These are phyloP conservation scores for Mythimna vitellina DNA, from an alignment of 2,888 invertebrate genomes.

Conservation along the genomic window DNA sequence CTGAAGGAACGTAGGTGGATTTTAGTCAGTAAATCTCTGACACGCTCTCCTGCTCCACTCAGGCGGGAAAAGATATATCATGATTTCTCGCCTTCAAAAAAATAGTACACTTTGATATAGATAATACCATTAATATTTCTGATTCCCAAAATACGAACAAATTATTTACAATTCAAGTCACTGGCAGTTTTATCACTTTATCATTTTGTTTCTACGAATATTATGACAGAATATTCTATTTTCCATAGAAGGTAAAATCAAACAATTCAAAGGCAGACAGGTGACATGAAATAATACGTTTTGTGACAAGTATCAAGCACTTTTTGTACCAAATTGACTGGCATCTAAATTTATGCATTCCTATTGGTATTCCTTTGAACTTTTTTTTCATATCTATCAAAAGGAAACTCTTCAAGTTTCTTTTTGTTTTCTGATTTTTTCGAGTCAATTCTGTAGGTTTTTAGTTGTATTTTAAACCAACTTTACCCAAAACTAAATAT, in stretches of 20 bases:
- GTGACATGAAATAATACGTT: background rate
- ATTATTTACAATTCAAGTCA: background rate
- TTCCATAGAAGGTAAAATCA: background rate
- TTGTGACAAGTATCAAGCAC: conserved; percentile 17
- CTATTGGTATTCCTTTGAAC: background rate
- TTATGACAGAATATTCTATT: background rate
- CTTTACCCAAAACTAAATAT: too few relatives aligned
- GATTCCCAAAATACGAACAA: background rate
- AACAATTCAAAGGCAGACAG: conserved; percentile 2
- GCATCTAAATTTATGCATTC: background rate
- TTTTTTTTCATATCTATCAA: background rate
- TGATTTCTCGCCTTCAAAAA: too few relatives aligned
- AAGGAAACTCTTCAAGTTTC: too few relatives aligned
- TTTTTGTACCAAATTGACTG: conserved; percentile 2
- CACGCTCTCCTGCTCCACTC: too few relatives aligned
- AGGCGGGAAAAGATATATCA: too few relatives aligned
- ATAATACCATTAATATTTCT: too few relatives aligned
- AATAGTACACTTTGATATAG: too few relatives aligned
- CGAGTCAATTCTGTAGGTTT: too few relatives aligned
- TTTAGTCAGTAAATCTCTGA: too few relatives aligned
- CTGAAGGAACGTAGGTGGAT: too few relatives aligned
- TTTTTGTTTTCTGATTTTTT: too few relatives aligned
- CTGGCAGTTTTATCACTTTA: background rate
- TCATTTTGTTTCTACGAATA: background rate
- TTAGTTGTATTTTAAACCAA: too few relatives aligned